Base-by-base conservation (phyloP, 2,797 vertebrate species). In the Hyperoplus lanceolatus region DNA sequence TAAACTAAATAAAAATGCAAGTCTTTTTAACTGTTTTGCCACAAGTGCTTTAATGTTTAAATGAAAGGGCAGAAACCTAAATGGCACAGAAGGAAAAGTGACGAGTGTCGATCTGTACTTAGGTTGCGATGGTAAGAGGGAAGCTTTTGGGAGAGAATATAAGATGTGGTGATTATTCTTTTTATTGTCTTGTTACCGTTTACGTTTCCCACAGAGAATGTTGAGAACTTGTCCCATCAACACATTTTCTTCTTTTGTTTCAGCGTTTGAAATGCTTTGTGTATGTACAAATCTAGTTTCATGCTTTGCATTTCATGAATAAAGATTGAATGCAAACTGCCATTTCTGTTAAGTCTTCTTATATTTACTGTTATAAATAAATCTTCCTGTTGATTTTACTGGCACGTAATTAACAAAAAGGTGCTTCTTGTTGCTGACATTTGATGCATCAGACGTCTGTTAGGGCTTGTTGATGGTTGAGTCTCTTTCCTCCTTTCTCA, bases 21-120 rank as follows among this genome's bases (percentile, higher is more conserved):
- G 51, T 78, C 45, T 87, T 85, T 85, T 63, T 80, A 90, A 85
- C 85, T 78, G 84, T 92, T 75, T 81, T 84, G 90, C 94, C 94
- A 93, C 83, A 93, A 94, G 94, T 96, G 94, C 94, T 94, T 94
- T 94, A 94, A 92, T 82, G 78, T 88, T 89, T 61, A 84, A 73
- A 62, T 51, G 6, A 75, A 66, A 62, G 67, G 38, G 78, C 59
- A 61, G 50, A 45, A 48, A 51, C 18, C 21, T 45, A 50, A 55
- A 65, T 42, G 8, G 41, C n/a, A 63, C 4, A 46, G 42, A 56
- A 14, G 14, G 77, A 50, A 16, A n/a, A 64, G 8, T 38, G 56
- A 42, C 6, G 11, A 41, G 21, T 21, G 16, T 14, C 0, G 11
- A 54, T 43, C 56, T 41, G 42, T 61, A 45, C 21, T 72, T 67